These are phyloP conservation scores for Phalacrocorax brasilianus DNA, from an alignment of 2,113 vertebrate genomes.

Conservation along the genomic window DNA sequence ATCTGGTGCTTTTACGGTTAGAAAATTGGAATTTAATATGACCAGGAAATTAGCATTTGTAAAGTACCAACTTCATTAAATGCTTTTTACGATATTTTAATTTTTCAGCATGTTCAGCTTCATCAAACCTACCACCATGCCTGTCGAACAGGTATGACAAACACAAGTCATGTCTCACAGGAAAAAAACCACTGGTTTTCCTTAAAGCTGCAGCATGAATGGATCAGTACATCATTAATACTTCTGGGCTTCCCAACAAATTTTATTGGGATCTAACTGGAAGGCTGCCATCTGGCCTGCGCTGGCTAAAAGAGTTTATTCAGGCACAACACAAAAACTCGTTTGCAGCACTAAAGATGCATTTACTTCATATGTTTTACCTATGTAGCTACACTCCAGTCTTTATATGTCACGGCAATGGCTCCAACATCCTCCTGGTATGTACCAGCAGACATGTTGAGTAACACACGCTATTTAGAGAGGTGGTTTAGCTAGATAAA, in stretches of 20 bases:
- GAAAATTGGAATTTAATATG: conserved; percentile 50
- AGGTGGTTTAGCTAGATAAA: not conserved
- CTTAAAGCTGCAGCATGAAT: not conserved
- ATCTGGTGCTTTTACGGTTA: not conserved
- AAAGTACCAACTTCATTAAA: conserved; percentile 40
- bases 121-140: not conserved
- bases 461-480: not conserved
- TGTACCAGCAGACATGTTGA: not conserved
- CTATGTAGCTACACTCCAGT: not conserved
- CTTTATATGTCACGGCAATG: not conserved
- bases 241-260: not conserved
- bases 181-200: not conserved
- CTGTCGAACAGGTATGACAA: conserved; percentile 1
- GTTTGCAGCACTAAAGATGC: not conserved
- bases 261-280: not conserved
- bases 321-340: not conserved
- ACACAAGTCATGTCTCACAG: not conserved
- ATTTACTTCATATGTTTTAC: not conserved
- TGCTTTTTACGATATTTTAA: conserved; percentile 11
- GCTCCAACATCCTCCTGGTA: not conserved
- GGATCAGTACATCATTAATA: not conserved
- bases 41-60: conserved; percentile 30
- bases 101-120: not conserved
- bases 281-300: not conserved
- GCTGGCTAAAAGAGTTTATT: not conserved